phyloP scores from a whole-genome alignment of 2,113 vertebrate species.

The Atractosteus spatula region DNA sequence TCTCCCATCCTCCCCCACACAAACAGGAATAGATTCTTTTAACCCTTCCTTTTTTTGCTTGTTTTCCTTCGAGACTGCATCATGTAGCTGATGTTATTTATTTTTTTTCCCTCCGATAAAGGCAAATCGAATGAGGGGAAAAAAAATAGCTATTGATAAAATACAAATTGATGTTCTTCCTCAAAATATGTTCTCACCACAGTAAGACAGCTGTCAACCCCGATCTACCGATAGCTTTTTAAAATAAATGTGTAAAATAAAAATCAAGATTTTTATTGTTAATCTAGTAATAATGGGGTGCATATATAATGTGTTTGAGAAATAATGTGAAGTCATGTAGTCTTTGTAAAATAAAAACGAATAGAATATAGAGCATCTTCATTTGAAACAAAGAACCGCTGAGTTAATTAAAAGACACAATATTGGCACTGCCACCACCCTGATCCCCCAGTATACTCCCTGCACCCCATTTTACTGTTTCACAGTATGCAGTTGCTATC shows the following conservation, averaged over 20 bases:
- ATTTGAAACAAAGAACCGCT: background rate
- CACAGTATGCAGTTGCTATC: constrained; percentile 29
- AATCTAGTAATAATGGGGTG: background rate
- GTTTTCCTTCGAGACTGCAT: constrained; percentile 11
- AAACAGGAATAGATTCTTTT: constrained; percentile 73
- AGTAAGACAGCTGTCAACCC: too few relatives aligned
- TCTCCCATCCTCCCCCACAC: constrained; percentile 77
- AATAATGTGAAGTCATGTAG: too few relatives aligned
- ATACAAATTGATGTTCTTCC: too few relatives aligned
- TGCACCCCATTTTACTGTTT: constrained; percentile 29
- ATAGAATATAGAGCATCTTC: too few relatives aligned
- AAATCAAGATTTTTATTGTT: background rate
- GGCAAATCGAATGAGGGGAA: too few relatives aligned
- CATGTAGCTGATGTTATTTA: too few relatives aligned
- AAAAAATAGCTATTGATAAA: too few relatives aligned
- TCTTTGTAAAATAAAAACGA: too few relatives aligned
- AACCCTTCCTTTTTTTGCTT: constrained; percentile 73
- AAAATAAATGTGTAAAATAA: background rate
- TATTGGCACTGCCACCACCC: constrained; percentile 19
- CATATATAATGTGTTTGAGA: background rate
- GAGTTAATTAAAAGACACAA: background rate
- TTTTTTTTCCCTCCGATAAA: too few relatives aligned
- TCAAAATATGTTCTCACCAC: too few relatives aligned
- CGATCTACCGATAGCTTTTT: too few relatives aligned
- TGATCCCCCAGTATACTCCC: constrained; percentile 20